phyloP scores from a whole-genome alignment of 2,888 invertebrate species.

The Gastracanthus pulcherrimus region DNA sequence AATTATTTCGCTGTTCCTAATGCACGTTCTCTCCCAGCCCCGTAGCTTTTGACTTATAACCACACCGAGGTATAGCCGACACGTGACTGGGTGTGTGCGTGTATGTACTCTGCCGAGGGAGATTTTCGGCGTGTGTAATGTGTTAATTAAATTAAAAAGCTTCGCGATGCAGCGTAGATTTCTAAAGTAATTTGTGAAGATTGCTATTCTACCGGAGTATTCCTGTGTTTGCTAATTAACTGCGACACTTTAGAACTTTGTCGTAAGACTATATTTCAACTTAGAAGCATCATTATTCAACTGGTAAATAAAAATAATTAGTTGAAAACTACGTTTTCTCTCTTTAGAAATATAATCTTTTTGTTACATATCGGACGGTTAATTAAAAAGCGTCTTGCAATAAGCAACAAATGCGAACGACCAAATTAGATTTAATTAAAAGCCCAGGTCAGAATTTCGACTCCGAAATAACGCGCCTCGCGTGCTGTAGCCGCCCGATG shows the following conservation, averaged over 20 bases:
- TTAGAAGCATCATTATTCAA: neutral
- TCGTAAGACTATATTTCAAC: neutral
- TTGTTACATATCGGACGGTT: neutral
- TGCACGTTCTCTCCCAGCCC: neutral
- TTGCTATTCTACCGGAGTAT: neutral
- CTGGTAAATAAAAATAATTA: constrained; percentile 2
- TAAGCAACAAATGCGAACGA: neutral
- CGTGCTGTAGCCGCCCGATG: too few relatives aligned
- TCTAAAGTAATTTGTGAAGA: neutral
- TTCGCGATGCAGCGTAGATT: neutral
- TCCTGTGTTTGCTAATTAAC: neutral
- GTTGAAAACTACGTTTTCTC: neutral
- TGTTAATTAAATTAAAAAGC: constrained; percentile 14
- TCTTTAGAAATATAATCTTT: neutral
- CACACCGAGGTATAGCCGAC: neutral
- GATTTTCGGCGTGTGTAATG: neutral
- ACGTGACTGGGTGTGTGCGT: neutral
- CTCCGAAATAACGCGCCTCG: constrained; percentile 23
- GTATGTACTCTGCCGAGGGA: neutral
- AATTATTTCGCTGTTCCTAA: constrained; percentile 65
- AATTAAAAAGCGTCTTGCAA: too few relatives aligned
- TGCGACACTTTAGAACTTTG: neutral
- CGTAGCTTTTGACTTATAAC: neutral
- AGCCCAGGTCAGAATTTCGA: constrained; percentile 8
- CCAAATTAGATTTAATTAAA: neutral